Conservation (phyloP, 2,888 invertebrate species). For the Synanthedon andrenaeformis region DNA sequence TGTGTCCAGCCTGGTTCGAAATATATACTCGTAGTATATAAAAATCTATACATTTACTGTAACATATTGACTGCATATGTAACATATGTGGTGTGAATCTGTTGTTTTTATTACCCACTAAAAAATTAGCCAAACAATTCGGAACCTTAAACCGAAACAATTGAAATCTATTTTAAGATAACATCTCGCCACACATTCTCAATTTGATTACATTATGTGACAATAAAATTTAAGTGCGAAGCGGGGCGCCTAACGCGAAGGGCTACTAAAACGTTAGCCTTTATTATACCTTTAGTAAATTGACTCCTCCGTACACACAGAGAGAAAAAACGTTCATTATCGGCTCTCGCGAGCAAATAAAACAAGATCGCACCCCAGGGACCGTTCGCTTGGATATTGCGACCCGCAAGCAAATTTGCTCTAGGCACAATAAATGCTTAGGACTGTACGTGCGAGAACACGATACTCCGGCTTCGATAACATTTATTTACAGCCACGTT, state of each 20-base stretch:
- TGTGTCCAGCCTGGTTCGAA: too few species aligned
- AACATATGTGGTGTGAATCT: conserved; percentile 10
- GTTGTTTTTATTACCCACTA: conserved; percentile 30
- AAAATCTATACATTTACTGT: too few species aligned
- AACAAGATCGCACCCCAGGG: conserved; percentile 58
- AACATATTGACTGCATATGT: too few species aligned
- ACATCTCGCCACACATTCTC: conserved; percentile 17
- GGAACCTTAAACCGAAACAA: conserved; percentile 16
- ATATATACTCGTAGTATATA: too few species aligned
- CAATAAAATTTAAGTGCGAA: conserved; percentile 34
- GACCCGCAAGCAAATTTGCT: conserved; percentile 65
- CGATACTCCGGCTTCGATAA: conserved; percentile 30
- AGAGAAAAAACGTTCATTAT: conserved; percentile 62
- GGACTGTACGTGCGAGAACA: conserved; percentile 43
- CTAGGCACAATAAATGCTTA: conserved; percentile 62
- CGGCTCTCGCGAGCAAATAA: conserved; percentile 53
- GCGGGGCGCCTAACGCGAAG: conserved; percentile 17
- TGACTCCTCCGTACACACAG: conserved; percentile 40
- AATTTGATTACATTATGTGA: conserved; percentile 32
- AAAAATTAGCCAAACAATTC: conserved; percentile 9
- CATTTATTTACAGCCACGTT: conserved; percentile 31
- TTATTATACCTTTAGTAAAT: conserved; percentile 56
- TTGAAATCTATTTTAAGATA: conserved; percentile 17
- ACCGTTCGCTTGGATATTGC: conserved; percentile 59
- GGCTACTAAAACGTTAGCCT: conserved; percentile 35